A percentile compares a stretch with the other conserved stretches of the same genome.
phyloP scores from a whole-genome alignment of 2,113 vertebrate species.

The Oenanthe oenanthe region DNA sequence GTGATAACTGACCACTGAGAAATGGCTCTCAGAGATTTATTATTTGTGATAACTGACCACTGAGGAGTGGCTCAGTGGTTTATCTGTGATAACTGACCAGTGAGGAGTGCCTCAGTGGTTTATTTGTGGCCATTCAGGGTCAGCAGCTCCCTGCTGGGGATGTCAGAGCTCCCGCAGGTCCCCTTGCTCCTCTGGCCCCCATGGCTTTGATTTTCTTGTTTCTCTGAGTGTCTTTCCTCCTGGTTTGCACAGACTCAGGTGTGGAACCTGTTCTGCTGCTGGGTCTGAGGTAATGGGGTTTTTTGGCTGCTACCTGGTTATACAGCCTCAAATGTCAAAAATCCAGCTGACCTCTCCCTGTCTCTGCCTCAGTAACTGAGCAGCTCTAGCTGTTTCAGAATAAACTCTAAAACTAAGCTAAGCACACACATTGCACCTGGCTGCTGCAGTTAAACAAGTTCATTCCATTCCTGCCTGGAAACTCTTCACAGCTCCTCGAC shows the following conservation, averaged over 20 bases:
- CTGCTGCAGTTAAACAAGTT: background rate
- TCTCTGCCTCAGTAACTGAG: background rate
- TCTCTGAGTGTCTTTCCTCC: background rate
- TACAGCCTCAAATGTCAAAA: background rate
- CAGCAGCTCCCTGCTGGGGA: fast-evolving
- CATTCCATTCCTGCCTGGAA: background rate
- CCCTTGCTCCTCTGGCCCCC: fast-evolving
- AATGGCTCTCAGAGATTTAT: too few species aligned
- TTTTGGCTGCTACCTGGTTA: background rate
- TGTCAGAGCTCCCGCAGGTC: background rate
- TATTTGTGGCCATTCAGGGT: background rate
- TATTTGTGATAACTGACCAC: too few species aligned
- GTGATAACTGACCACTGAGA: too few species aligned
- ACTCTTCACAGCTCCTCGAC: background rate
- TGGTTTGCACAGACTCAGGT: background rate
- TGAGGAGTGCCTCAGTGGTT: too few species aligned
- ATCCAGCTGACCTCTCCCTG: background rate
- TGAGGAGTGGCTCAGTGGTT: background rate
- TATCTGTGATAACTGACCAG: too few species aligned
- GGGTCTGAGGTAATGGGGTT: background rate
- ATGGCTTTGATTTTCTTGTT: background rate
- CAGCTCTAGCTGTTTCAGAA: background rate
- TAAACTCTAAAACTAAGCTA: background rate
- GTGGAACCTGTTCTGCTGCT: background rate
- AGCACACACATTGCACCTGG: background rate